Base-by-base conservation (phyloP, 1,140 invertebrate species). In the Mactra quadrangularis region DNA sequence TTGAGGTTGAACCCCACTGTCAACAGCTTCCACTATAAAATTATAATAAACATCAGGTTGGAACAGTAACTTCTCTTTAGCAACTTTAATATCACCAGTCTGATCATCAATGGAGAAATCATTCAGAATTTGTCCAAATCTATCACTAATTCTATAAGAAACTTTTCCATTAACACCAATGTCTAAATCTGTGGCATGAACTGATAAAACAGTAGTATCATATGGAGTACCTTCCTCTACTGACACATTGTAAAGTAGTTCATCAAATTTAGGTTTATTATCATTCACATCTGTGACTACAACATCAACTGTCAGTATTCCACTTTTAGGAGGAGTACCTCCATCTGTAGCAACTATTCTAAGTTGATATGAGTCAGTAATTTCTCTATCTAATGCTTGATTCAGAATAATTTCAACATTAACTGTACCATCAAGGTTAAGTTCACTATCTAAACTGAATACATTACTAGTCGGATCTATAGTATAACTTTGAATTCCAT, bases 161-260 rank as follows among this genome's bases (percentile, higher is more conserved):
- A 99, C 94, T 0, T 95, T 95, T 0, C 97, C 97, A 94, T 99
- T 99, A 62, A 95, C 95, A 0, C 97, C 98, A 88, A 96, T 96
- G 91, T 99, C 98, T n/a, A 94, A 93, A 92, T 99, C 98, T 3
- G 94, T 94, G 0, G 98, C 98, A 17, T 47, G 52, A 31, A 84
- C 95, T 96, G 94, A 83, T 64, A 97, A 92, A 33, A 90, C 75
- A 9, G 72, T 74, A 72, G 97, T 97, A 60, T 96, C 95, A 0
- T 96, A 94, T 29, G 96, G 95, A 0, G 96, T 95, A 90, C 96
- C 96, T 93, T 98, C 97, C 84, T 96, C 96, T 2, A 91, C 79
- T 13, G 96, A 94, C 88, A 97, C 97, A 72, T 95, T 95, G 90
- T 98, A 98, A n/a, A 96, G 93, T 57, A 94, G 11, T 15, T 59